Conservation (phyloP, 2,797 vertebrate species). For the Tauraco hartlaubi region DNA sequence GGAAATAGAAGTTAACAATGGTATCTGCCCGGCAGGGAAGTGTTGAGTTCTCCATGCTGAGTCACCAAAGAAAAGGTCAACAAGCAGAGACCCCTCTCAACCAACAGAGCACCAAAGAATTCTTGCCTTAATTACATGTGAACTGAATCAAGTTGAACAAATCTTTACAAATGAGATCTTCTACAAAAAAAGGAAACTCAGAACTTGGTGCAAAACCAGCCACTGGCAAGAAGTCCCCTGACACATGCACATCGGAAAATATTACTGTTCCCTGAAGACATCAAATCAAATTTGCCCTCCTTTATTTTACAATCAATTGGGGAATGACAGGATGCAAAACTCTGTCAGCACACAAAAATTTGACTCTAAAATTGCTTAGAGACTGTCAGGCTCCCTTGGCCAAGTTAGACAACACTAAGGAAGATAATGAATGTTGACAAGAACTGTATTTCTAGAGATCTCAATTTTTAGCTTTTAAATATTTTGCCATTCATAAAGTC, state of each 20-base stretch:
- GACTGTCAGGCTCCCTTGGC: neutral
- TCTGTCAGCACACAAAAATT: neutral
- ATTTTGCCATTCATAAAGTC: neutral
- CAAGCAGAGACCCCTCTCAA: constrained; percentile 17
- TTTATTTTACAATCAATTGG: neutral
- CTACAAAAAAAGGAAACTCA: neutral
- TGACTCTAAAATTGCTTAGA: neutral
- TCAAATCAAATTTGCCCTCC: neutral
- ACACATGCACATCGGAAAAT: neutral
- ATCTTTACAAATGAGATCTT: neutral
- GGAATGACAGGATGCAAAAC: neutral
- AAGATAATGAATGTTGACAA: neutral
- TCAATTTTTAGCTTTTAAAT: neutral
- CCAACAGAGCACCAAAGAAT: constrained; percentile 21
- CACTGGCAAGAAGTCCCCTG: neutral
- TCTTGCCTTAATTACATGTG: constrained; percentile 27
- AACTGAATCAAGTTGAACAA: constrained; percentile 14
- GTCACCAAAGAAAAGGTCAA: constrained; percentile 58
- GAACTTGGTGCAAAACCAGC: neutral
- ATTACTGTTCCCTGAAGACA: neutral
- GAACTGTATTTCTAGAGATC: neutral
- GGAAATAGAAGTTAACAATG: constrained; percentile 36
- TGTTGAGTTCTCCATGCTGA: constrained; percentile 44
- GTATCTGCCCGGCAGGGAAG: constrained; percentile 6
- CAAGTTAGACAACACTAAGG: neutral